Evolutionary conservation across 2,888 invertebrate species (phyloP).

Genomic region (Charanyca ferruginea): DNA sequence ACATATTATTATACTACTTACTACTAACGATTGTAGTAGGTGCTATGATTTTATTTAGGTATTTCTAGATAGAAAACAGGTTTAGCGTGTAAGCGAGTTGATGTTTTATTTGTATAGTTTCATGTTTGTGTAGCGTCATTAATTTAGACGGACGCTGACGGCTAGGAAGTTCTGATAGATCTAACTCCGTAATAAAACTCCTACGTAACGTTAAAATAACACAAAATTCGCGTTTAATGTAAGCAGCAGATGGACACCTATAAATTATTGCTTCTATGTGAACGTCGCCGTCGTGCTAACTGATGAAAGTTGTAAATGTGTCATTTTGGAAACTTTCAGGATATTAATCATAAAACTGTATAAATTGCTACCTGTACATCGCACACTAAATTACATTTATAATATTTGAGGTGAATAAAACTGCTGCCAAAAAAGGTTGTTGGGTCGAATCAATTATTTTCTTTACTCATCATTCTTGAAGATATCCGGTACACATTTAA

Average conservation of each 20-base stretch:
- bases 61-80: constrained; percentile 30
- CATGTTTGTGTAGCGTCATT: constrained; percentile 62
- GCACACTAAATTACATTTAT: constrained; percentile 5
- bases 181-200: constrained; percentile 74
- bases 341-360: constrained; percentile 18
- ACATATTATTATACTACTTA: constrained; percentile 17
- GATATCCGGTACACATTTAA: constrained; percentile 64
- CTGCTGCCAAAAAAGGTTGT: constrained; percentile 38
- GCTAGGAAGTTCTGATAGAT: constrained; percentile 68
- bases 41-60: constrained; percentile 23
- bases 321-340: constrained; percentile 56
- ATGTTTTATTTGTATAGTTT: constrained; percentile 45
- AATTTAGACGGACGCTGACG: constrained; percentile 55
- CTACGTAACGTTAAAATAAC: constrained; percentile 74
- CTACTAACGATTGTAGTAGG: constrained; percentile 16
- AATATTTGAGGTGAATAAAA: constrained; percentile 44
- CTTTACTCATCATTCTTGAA: constrained; percentile 57
- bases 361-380: not conserved
- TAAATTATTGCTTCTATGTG: constrained; percentile 75
- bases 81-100: constrained; percentile 18
- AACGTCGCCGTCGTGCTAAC: constrained; percentile 65
- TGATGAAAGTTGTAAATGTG: constrained; percentile 72
- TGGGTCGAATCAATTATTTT: constrained; percentile 60
- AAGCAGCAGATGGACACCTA: constrained; percentile 79
- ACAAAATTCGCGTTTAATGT: constrained; percentile 74